phyloP scores from a whole-genome alignment of 2,113 vertebrate species.

The Irena cyanogastra region DNA sequence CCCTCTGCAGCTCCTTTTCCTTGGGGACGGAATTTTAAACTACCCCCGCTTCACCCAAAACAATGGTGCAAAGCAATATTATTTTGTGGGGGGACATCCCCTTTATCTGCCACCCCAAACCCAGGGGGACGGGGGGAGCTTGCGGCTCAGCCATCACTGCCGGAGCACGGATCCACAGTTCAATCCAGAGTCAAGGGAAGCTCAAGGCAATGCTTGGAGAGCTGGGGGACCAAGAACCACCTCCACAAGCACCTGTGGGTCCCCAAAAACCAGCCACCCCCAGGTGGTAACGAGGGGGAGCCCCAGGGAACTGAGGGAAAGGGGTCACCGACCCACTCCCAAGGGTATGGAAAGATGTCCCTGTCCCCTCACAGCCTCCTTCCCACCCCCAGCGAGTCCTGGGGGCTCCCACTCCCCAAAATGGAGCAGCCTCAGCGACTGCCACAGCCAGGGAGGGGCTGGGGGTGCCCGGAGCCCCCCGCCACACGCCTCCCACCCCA shows the following conservation, averaged over 20 bases:
- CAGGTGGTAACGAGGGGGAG: rapidly evolving
- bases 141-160: rapidly evolving
- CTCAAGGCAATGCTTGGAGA: rapidly evolving
- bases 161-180: rapidly evolving
- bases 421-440: rapidly evolving
- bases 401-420: background rate
- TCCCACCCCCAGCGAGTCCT: background rate
- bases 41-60: background rate
- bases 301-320: rapidly evolving
- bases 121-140: rapidly evolving
- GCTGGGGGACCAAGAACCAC: background rate
- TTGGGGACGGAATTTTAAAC: background rate
- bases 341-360: background rate
- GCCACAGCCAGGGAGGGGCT: background rate
- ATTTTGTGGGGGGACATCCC: rapidly evolving
- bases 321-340: rapidly evolving
- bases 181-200: rapidly evolving
- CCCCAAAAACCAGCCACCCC: background rate
- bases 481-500: background rate
- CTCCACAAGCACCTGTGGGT: rapidly evolving
- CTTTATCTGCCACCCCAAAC: background rate
- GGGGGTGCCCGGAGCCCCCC: background rate
- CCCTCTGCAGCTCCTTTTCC: background rate
- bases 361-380: background rate
- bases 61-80: rapidly evolving